Evolutionary conservation across 53 echinoderm and acorn worm species (phyloP).

Genomic region (Holothuria scabra): DNA sequence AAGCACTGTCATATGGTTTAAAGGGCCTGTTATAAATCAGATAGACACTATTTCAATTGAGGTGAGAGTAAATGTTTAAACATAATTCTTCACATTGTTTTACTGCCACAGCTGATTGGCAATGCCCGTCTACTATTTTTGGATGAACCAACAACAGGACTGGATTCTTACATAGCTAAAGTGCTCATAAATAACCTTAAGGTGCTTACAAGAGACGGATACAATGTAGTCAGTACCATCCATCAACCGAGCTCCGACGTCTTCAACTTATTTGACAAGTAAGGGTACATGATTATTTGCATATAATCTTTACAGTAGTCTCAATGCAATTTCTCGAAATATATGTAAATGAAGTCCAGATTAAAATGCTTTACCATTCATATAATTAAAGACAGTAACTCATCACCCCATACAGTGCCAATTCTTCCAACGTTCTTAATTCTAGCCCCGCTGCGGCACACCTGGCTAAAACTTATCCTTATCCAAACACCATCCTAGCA

Average conservation of each 20-base stretch:
- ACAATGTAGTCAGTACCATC: slow-evolving; percentile 64
- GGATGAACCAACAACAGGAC: slow-evolving; percentile 66
- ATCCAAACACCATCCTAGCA: no score
- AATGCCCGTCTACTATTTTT: slow-evolving; percentile 52
- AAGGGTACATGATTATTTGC: neutral
- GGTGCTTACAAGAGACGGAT: slow-evolving; percentile 49
- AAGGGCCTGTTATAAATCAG: no score
- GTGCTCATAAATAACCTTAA: slow-evolving; percentile 52
- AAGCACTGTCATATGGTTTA: no score
- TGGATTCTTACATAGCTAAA: slow-evolving; percentile 64
- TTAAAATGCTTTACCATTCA: no score
- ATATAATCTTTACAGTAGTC: no score
- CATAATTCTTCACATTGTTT: neutral
- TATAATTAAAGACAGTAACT: no score
- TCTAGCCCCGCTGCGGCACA: no score
- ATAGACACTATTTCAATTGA: no score
- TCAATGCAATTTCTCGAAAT: neutral
- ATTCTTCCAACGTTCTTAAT: no score
- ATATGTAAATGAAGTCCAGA: neutral
- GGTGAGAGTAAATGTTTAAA: no score
- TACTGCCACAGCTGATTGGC: slow-evolving; percentile 49
- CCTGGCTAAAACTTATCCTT: no score
- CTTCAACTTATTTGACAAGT: slow-evolving; percentile 67
- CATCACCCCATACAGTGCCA: no score
- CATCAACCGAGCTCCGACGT: slow-evolving; percentile 67